Percentiles rank a stretch among this genome's conserved stretches.
Conservation (phyloP, 2,797 vertebrate genomes). For the Acanthis flammea region DNA sequence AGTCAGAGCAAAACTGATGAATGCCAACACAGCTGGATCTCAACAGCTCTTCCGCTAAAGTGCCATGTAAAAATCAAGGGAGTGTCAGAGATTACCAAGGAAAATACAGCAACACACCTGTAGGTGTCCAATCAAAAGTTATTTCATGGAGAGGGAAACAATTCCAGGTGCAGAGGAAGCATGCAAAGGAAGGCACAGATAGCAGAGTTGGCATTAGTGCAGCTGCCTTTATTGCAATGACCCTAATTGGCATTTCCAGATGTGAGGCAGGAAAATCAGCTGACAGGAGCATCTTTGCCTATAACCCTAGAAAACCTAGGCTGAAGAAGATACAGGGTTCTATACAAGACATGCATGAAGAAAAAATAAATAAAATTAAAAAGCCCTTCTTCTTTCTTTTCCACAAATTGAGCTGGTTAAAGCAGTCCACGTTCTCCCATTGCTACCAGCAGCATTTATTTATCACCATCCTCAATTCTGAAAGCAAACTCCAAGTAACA, state of each 20-base stretch:
- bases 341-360: accelerated
- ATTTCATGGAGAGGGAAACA: neutral
- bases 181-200: neutral
- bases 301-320: neutral
- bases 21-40: constrained; percentile 54
- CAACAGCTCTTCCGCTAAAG: constrained; percentile 28
- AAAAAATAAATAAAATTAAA: neutral
- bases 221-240: neutral
- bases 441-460: neutral
- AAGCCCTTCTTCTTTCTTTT: neutral
- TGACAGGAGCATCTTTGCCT: neutral
- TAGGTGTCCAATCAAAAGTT: neutral
- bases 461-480: neutral
- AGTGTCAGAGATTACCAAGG: neutral
- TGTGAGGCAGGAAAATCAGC: neutral
- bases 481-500: neutral
- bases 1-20: constrained; percentile 7
- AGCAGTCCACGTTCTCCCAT: neutral
- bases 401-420: neutral
- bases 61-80: neutral
- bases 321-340: neutral
- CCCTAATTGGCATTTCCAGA: neutral
- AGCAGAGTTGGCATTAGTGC: neutral
- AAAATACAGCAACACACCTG: constrained; percentile 38
- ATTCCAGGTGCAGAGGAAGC: constrained; percentile 19